phyloP scores from a whole-genome alignment of 2,797 vertebrate species.

The Jordanella pulchra region DNA sequence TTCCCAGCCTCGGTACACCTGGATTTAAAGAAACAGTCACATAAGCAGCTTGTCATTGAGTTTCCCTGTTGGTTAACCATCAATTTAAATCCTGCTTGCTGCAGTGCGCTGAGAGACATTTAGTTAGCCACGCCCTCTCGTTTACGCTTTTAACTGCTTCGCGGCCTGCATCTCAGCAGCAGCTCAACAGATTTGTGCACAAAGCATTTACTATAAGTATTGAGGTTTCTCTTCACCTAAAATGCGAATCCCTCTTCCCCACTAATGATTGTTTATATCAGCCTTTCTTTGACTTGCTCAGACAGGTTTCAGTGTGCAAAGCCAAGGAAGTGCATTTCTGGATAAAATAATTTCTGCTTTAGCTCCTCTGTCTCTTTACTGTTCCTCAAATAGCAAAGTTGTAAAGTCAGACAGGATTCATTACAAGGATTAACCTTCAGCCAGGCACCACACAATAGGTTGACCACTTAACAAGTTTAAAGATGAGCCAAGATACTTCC shows the following conservation, averaged over 20 bases:
- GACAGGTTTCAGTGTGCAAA: not conserved
- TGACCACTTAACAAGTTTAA: slow-evolving; percentile 13
- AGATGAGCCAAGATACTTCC: not conserved
- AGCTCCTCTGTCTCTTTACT: not conserved
- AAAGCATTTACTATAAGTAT: not conserved
- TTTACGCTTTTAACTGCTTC: not conserved
- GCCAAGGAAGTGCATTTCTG: not conserved
- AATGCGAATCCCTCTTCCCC: not conserved
- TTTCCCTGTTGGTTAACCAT: not conserved
- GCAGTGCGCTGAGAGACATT: not conserved
- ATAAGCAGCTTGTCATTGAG: not conserved
- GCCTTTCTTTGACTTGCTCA: not conserved
- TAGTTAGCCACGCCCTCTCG: not conserved
- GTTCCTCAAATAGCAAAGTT: not conserved
- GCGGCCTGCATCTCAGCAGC: not conserved
- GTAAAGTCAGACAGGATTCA: slow-evolving; percentile 40
- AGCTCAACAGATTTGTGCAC: not conserved
- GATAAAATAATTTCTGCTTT: not conserved
- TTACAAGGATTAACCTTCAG: slow-evolving; percentile 19
- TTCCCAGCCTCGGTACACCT: not conserved
- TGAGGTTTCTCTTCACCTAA: not conserved
- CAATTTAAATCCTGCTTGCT: not conserved
- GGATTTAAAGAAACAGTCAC: not conserved
- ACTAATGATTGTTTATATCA: too few relatives aligned
- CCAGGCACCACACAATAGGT: slow-evolving; percentile 22